Conservation (phyloP, 1,140 invertebrate genomes). For the Sminthurinus signatus region DNA sequence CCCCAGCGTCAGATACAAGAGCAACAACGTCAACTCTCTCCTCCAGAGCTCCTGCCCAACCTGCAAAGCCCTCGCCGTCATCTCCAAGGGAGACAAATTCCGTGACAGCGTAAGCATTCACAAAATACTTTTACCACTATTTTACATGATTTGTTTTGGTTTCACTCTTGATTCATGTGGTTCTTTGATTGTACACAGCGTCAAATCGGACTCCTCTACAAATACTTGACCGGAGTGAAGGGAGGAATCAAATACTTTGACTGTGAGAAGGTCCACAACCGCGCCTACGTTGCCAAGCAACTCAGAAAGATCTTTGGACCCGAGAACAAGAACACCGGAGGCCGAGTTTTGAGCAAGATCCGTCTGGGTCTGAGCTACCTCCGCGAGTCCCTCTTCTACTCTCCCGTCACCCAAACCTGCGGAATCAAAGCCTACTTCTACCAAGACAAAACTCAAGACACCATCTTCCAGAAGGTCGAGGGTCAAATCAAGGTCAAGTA, state of each 20-base stretch:
- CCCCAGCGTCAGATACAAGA: conserved; percentile 16
- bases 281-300: conserved; percentile 25
- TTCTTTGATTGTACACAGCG: conserved; percentile 22
- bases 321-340: conserved; percentile 36
- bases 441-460: conserved; percentile 24
- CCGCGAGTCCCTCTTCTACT: conserved; percentile 33
- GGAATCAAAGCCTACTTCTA: conserved; percentile 39
- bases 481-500: conserved; percentile 35
- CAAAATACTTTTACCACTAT: not conserved
- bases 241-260: conserved; percentile 37
- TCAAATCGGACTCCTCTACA: conserved; percentile 32
- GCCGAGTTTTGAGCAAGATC: conserved; percentile 22
- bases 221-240: conserved; percentile 36
- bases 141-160: not conserved
- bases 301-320: conserved; percentile 39
- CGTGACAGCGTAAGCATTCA: conserved; percentile 18
- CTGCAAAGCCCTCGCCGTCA: conserved; percentile 19
- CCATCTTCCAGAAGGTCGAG: conserved; percentile 36
- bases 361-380: conserved; percentile 30
- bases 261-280: conserved; percentile 38
- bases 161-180: not conserved
- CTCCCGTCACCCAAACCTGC: conserved; percentile 38
- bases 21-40: conserved; percentile 12
- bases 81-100: conserved; percentile 33
- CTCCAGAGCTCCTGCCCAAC: conserved; percentile 26